phyloP scores from a whole-genome alignment of 1,140 invertebrate species.

The Formica selysi region DNA sequence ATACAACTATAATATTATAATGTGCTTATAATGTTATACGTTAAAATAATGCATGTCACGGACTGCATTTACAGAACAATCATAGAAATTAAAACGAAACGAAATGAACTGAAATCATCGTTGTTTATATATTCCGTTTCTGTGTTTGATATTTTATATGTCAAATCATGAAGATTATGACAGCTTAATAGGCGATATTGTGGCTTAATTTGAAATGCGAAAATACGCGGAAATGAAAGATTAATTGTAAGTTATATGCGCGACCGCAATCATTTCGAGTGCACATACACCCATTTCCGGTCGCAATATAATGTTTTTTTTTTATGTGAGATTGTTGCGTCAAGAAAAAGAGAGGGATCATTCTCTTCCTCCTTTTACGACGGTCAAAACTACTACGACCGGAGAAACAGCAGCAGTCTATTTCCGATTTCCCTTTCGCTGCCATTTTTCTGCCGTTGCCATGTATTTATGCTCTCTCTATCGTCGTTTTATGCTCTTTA shows the following conservation, averaged over 20 bases:
- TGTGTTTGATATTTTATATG: neutral
- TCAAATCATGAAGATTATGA: neutral
- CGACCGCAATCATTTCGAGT: slow-evolving; percentile 13
- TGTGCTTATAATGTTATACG: neutral
- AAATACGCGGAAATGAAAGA: slow-evolving; percentile 39
- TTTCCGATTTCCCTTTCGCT: slow-evolving; percentile 47
- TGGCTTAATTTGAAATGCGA: neutral
- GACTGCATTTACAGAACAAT: neutral
- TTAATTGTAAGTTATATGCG: neutral
- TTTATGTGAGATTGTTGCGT: slow-evolving; percentile 16
- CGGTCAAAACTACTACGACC: neutral
- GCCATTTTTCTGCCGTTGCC: neutral
- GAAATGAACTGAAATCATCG: neutral
- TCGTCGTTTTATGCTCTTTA: neutral
- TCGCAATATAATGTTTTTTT: neutral
- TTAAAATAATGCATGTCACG: neutral
- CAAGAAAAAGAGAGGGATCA: neutral
- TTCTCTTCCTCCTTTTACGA: slow-evolving; percentile 41
- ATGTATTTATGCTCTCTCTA: neutral
- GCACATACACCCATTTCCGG: neutral
- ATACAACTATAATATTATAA: slow-evolving; percentile 8
- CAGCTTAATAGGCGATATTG: neutral
- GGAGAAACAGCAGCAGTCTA: slow-evolving; percentile 26
- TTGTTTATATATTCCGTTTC: neutral
- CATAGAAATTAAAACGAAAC: neutral